Base-by-base conservation (phyloP, 2,113 vertebrate species). In the Ciconia maguari region DNA sequence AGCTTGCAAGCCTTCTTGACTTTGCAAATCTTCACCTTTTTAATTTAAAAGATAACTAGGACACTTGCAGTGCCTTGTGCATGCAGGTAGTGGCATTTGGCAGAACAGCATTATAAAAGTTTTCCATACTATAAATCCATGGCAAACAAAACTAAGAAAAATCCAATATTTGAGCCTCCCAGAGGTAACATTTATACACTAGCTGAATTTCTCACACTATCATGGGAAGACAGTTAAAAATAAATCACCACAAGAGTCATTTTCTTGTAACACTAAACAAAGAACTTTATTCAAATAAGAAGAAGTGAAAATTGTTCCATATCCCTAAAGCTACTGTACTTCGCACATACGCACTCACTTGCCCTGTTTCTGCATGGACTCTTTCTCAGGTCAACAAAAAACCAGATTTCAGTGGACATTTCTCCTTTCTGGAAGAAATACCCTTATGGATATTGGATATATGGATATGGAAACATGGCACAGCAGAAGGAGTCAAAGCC, bases 141-240 rank as follows among this genome's bases (percentile, higher is more conserved):
- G 58, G 22, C 46, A 83, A 95, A 88, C 18, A 74, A 90, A 92
- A 46, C 27, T 51, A 83, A 34, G 22, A 66, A 81, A 87, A 96
- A 92, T 25, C 41, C 18, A 93, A 1, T 64, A 78, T 27, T 14
- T 68, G 26, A 49, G 25, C 36, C 36, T 86, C 55, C 22, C 22
- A 74, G 74, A 66, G 29, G 34, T 58, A 83, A 48, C 46, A 78
- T 18, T 25, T 61, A 83, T 64, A 76, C 11, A 21, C 13, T 42
- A 78, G 26, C 7, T 25, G 12, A 55, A 83, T 74, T 92, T 78
- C 55, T 88, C 86, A 64, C 34, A 42, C 44, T 64, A 62, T 51
- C 19, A 68, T 5, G 7, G 11, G 55, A 93, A 62, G 18, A 27
- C 26, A 89, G 55, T 19, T 86, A 26, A 93, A 94, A 95, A 79